Conservation (phyloP, 2,888 invertebrate genomes). For the Hypomecis atomaria region DNA sequence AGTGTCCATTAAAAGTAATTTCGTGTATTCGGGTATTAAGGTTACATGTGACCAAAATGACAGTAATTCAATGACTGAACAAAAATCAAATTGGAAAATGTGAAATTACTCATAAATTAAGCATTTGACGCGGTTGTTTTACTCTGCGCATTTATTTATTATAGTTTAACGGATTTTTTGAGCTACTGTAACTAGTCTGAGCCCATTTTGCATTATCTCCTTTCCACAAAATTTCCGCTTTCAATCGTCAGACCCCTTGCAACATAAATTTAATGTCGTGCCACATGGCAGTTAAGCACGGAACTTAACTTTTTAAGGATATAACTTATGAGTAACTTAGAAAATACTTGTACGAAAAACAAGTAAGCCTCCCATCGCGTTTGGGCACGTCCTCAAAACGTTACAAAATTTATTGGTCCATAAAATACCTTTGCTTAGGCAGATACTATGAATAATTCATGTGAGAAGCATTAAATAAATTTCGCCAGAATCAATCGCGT, state of each 20-base stretch:
- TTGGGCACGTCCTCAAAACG: slow-evolving; percentile 40
- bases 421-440: slow-evolving; percentile 43
- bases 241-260: neutral
- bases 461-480: slow-evolving; percentile 40
- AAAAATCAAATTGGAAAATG: too few relatives aligned
- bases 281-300: neutral
- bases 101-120: too few relatives aligned
- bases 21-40: too few relatives aligned
- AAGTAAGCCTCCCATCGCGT: slow-evolving; percentile 35
- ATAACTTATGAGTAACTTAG: slow-evolving; percentile 16
- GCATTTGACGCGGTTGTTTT: too few relatives aligned
- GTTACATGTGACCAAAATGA: too few relatives aligned
- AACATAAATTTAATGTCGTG: slow-evolving; percentile 11
- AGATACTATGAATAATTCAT: slow-evolving; percentile 42
- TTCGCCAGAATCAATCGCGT: slow-evolving; percentile 40
- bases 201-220: too few relatives aligned
- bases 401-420: slow-evolving; percentile 40
- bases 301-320: slow-evolving; percentile 5
- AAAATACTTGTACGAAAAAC: slow-evolving; percentile 28
- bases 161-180: too few relatives aligned
- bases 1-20: too few relatives aligned
- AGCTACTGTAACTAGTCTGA: too few relatives aligned
- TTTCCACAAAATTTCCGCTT: too few relatives aligned
- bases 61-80: too few relatives aligned
- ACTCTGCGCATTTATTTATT: too few relatives aligned